These are phyloP conservation scores for Sardinella longiceps DNA, from an alignment of 2,797 vertebrate species.

Conservation along the genomic window DNA sequence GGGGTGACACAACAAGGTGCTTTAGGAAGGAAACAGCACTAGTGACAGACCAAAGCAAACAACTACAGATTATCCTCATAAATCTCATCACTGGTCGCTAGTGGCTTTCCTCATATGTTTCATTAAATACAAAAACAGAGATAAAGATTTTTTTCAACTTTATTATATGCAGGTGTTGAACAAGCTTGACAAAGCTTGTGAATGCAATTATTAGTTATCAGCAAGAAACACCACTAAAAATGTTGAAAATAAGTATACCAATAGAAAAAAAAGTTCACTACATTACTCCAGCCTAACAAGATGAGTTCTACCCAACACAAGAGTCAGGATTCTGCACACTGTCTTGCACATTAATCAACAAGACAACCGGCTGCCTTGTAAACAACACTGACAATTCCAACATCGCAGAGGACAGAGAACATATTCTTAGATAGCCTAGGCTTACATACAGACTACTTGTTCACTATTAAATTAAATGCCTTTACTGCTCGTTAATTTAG, in stretches of 20 bases:
- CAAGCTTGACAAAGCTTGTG: neutral
- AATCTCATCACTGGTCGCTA: neutral
- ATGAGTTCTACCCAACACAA: neutral
- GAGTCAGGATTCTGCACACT: neutral
- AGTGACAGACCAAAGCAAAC: conserved; percentile 22
- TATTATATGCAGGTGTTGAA: neutral
- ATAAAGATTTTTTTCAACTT: neutral
- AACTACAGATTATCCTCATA: neutral
- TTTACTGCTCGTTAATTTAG: neutral
- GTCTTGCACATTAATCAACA: conserved; percentile 21
- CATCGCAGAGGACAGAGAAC: neutral
- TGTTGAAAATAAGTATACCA: neutral
- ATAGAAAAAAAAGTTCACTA: neutral
- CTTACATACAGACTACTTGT: neutral
- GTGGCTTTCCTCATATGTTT: neutral
- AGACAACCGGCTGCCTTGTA: neutral
- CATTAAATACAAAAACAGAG: neutral
- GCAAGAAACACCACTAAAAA: neutral
- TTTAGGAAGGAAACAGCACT: neutral
- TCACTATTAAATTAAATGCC: neutral
- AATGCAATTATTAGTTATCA: neutral
- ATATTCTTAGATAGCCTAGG: neutral
- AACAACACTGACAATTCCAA: neutral
- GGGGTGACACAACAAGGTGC: conserved; percentile 20
- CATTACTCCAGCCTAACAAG: neutral